Evolutionary conservation across 2,888 invertebrate species (phyloP), one percentile per base, ranked within the genome.

Genomic region (Trichacis sp.): DNA sequence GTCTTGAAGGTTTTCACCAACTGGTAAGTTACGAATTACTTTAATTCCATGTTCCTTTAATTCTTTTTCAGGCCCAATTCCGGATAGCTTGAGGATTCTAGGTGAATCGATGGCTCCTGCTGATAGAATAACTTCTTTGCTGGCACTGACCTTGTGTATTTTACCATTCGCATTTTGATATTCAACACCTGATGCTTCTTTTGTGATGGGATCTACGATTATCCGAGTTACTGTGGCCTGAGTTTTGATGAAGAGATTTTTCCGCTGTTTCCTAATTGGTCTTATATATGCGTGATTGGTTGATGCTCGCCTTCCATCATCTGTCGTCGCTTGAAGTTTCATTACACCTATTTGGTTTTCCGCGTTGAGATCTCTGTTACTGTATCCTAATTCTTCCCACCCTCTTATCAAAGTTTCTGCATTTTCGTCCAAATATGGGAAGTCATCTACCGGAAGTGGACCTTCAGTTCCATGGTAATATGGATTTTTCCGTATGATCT

Each of bases 241-340:
- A 64, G 88, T 88, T 62, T 77, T 71, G 24, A 85, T 69, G 19
- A 69, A 73, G 4, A 85, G 64, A 61, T 86, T 86, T 17, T 71
- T 68, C 9, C 88, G 75, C 52, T 85, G 86, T 12, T 86, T 70
- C 40, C 91, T 85, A 47, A 92, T 88, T 0, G 91, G 90, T 68
- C 89, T 85, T n/a, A 92, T 88, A 71, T 88, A 92, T 0, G 91
- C 92, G 1, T 80, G 81, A 74, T 92, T 92, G 0, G 87, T 86
- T 18, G 91, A 92, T 50, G 86, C 83, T 64, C 92, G 86, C 68
- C 84, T 84, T 1, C 92, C 91, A 73, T 89, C 81, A 47, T 85
- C 84, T 0, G 89, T 86, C 0, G 91, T 91, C n/a, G 88, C 87
- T 77, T 91, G 91, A 15, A 88, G 76, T 45, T 89, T 83, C 80